phyloP scores from a whole-genome alignment of 2,888 invertebrate species.

The Synergus umbraculus region DNA sequence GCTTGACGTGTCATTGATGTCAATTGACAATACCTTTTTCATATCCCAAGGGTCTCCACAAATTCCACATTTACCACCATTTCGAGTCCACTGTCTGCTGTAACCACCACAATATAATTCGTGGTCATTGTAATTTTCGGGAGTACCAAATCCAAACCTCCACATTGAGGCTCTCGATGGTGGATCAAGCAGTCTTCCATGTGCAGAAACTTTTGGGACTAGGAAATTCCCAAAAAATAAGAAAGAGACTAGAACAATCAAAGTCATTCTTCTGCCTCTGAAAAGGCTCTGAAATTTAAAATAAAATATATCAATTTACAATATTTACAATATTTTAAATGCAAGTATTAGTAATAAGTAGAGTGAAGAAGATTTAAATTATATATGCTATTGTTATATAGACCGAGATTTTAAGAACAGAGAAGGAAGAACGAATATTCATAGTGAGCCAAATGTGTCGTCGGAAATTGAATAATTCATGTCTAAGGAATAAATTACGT shows the following conservation, averaged over 20 bases:
- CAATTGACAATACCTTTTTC: slow-evolving; percentile 69
- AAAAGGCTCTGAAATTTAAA: slow-evolving; percentile 17
- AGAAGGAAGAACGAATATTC: neutral
- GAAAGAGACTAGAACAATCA: neutral
- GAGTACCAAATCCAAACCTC: slow-evolving; percentile 93
- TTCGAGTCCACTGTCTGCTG: slow-evolving; percentile 88
- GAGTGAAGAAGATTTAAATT: neutral
- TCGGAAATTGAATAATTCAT: neutral
- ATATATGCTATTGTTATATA: neutral
- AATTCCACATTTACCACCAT: slow-evolving; percentile 91
- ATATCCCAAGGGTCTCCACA: slow-evolving; percentile 92
- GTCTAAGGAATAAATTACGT: neutral
- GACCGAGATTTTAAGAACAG: neutral
- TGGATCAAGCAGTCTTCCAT: slow-evolving; percentile 90
- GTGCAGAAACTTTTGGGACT: slow-evolving; percentile 78
- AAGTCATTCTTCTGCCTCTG: slow-evolving; percentile 22
- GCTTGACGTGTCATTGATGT: slow-evolving; percentile 11
- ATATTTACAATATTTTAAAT: too few relatives aligned
- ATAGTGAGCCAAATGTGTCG: neutral
- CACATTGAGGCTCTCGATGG: slow-evolving; percentile 93
- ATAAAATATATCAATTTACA: neutral
- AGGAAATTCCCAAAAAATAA: slow-evolving; percentile 46
- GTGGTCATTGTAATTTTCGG: slow-evolving; percentile 93
- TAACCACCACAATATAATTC: slow-evolving; percentile 93
- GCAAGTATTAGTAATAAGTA: neutral